Base-by-base conservation (phyloP, 1,140 invertebrate species). In the Ceratitis capitata region DNA sequence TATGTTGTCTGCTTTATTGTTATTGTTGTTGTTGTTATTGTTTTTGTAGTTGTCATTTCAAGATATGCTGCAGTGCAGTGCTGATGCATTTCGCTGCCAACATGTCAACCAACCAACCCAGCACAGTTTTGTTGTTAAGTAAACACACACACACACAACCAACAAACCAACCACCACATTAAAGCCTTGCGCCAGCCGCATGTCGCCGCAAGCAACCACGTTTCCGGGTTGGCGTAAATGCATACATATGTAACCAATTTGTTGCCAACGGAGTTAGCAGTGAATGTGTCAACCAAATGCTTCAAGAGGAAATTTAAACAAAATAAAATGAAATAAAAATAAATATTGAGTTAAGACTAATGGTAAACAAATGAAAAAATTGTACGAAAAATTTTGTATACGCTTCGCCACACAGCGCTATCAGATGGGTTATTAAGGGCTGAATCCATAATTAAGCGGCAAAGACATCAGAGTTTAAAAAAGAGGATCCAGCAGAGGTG, bases 261-360 rank as follows among this genome's bases (percentile, higher is more conserved):
- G 69, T 78, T 78, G 69, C 42, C 69, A 78, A 78, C 69, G 23
- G n/a, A n/a, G n/a, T n/a, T n/a, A n/a, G 39, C 69, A 78, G 23
- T n/a, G 39, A 78, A 78, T 78, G 39, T 78, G 69, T 47, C 69
- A 45, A 78, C 69, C 12, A 45, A 78, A 23, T 45, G 69, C n/a
- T 35, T 19, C 69, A 26, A n/a, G 16, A 78, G 69, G 39, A 78
- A 78, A 78, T 78, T 7, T 39, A 23, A n/a, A 78, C 29, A 42
- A 45, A 78, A 23, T 23, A 3, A 19, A 78, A 78, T 45, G 29
- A 45, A 78, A 45, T 45, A 12, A 45, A 39, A 78, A 47, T 69
- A 32, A 69, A n/a, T 39, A 56, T 56, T 19, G 19, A 56, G n/a
- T 19, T 56, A 56, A 56, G n/a, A 56, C 14, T 56, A 19, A 19